Conservation (phyloP, 2,888 invertebrate species). For the Cheilosia impressa region DNA sequence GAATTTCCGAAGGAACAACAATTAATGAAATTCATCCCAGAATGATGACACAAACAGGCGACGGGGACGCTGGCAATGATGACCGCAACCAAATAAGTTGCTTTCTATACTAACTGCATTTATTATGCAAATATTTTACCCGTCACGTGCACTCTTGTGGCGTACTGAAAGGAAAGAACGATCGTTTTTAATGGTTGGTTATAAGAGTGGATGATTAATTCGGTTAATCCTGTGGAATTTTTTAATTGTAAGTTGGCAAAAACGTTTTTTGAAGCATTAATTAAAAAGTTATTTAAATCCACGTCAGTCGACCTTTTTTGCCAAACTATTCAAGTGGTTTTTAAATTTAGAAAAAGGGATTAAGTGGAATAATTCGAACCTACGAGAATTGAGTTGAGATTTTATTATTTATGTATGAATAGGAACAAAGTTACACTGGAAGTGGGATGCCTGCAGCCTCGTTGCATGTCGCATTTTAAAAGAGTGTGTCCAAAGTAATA, state of each 20-base stretch:
- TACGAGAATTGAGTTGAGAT: too few relatives aligned
- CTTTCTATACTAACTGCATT: conserved; percentile 26
- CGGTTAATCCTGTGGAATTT: background rate
- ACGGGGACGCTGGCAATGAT: conserved; percentile 2
- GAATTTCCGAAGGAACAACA: conserved; percentile 1
- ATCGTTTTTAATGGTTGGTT: conserved; percentile 13
- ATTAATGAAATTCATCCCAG: conserved; percentile 41
- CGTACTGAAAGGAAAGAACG: conserved; percentile 24
- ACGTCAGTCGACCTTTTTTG: too few relatives aligned
- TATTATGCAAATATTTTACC: conserved; percentile 38
- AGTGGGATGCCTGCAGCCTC: too few relatives aligned
- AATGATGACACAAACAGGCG: conserved; percentile 29
- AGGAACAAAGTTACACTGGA: too few relatives aligned
- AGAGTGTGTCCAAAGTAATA: too few relatives aligned
- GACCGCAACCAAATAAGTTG: conserved; percentile 35
- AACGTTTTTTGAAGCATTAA: too few relatives aligned
- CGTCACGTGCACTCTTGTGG: conserved; percentile 21
- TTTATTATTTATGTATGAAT: too few relatives aligned
- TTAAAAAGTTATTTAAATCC: too few relatives aligned
- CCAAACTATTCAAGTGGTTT: too few relatives aligned
- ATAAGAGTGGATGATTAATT: conserved; percentile 1
- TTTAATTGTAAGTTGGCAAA: background rate
- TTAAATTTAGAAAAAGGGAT: too few relatives aligned
- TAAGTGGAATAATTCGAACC: too few relatives aligned
- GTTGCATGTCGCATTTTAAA: too few relatives aligned